Percentiles rank a stretch among this genome's conserved stretches.
Evolutionary conservation across 2,113 vertebrate species (phyloP).

Genomic region (Fregata magnificens): DNA sequence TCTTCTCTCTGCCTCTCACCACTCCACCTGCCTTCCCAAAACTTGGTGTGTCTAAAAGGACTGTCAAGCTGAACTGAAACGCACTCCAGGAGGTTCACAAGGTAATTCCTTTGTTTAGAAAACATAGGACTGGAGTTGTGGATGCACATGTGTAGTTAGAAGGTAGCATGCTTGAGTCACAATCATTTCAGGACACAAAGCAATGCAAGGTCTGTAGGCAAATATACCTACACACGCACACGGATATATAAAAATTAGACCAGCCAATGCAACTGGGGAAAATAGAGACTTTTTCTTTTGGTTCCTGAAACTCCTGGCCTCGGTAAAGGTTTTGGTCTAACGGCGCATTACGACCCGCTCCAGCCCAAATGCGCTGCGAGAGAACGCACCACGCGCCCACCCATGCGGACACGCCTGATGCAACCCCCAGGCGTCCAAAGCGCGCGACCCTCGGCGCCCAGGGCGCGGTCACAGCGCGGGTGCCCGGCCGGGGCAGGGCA

Average conservation of each 20-base stretch:
- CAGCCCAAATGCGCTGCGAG: rapidly evolving
- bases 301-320: background rate
- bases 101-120: background rate
- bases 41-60: rapidly evolving
- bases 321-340: background rate
- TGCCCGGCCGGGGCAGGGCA: background rate
- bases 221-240: background rate
- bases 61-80: background rate
- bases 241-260: background rate
- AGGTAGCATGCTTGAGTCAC: background rate
- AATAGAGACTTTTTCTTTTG: background rate
- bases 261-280: background rate
- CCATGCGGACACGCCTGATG: rapidly evolving
- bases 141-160: background rate
- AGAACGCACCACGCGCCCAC: rapidly evolving
- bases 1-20: background rate
- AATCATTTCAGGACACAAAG: background rate
- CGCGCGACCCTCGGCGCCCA: background rate
- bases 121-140: background rate
- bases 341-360: rapidly evolving
- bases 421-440: too few species aligned
- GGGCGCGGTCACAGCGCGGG: background rate
- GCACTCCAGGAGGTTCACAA: background rate
- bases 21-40: background rate
- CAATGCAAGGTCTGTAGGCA: background rate